Evolutionary conservation across 2,888 invertebrate genomes (phyloP), one percentile per base, ranked within the genome.

Genomic region (Lingula anatina): DNA sequence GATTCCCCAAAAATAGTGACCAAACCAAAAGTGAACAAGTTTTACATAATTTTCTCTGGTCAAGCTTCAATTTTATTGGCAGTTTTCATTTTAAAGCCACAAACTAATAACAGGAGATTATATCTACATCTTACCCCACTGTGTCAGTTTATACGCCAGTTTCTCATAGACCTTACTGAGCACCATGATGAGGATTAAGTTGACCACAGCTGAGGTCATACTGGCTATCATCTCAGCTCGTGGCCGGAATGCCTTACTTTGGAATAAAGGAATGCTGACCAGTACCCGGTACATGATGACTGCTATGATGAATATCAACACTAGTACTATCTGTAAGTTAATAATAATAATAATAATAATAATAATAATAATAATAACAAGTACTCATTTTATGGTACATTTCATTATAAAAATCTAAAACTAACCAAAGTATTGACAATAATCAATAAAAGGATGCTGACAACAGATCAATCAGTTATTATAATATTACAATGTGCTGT

Each of bases 211-310:
- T 3, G 81, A 79, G 1, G 81, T 77, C 57, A 80, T 71, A 55
- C 78, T 79, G 44, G 81, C 80, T 23, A 82, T 79, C 7, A 78
- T 73, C 45, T 79, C 74, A 1, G 81, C 81, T 35, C 66, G 75
- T 1, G 79, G 71, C 28, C 80, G 68, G 43, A 73, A 60, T 18
- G 61, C 53, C 24, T 62, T 54, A 60, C 77, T 79, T 64, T 80
- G 78, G 65, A 81, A 81, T 54, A 82, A 71, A 3, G 81, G 80
- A 44, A 81, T 81, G 56, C 79, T 79, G 47, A 82, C 78, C 47
- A 82, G 68, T 5, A 81, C 79, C 24, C 82, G 73, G 67, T 82
- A 82, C 65, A 82, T 76, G 55, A 82, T 82, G 40, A 82, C 81
- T 12, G 82, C 81, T 21, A 82, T 71, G 53, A 82, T 81, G 68